Base-by-base conservation (phyloP, 2,797 vertebrate genomes). In the Chiroxiphia lanceolata region DNA sequence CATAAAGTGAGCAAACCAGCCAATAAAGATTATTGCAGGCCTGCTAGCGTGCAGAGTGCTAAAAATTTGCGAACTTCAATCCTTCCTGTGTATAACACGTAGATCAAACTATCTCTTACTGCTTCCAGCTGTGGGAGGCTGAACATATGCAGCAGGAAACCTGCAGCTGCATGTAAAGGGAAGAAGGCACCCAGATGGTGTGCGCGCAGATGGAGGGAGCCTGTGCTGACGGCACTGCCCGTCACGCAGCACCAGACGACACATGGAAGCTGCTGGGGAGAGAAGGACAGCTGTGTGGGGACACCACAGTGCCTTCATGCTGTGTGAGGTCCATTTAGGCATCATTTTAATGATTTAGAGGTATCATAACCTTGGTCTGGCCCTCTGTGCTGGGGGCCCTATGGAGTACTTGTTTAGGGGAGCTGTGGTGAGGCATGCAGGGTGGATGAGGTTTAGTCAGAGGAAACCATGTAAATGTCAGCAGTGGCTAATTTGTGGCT, bases 51-150 rank as follows among this genome's bases (percentile, higher is more conserved):
- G 74, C 59, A 60, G 80, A 94, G 60, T 68, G 85, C 44, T 94
- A 83, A 90, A 96, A 94, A 64, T 86, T 60, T 77, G 83, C n/a
- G 47, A 89, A 89, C 83, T 91, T 69, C 83, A 54, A 45, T 91
- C 63, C 50, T 82, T 88, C 51, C 65, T 27, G 67, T 11, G 0
- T 70, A 38, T 70, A 93, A 90, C 10, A 36, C 21, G 44, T 27
- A 89, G 64, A 77, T 89, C 70, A 93, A 92, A 77, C 83, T 67
- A 20, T 56, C 15, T 89, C 83, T 94, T 89, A 94, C 83, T 85
- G 63, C 64, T 86, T 94, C 83, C 94, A 96, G 85, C 89, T 96
- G 89, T 89, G 77, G 53, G 47, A 96, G 64, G 77, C 53, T 61
- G 80, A 94, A 67, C 80, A 93, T 42, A 53, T n/a, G 74, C 54